phyloP scores from a whole-genome alignment of 2,797 vertebrate species.

The Danio choprae region DNA sequence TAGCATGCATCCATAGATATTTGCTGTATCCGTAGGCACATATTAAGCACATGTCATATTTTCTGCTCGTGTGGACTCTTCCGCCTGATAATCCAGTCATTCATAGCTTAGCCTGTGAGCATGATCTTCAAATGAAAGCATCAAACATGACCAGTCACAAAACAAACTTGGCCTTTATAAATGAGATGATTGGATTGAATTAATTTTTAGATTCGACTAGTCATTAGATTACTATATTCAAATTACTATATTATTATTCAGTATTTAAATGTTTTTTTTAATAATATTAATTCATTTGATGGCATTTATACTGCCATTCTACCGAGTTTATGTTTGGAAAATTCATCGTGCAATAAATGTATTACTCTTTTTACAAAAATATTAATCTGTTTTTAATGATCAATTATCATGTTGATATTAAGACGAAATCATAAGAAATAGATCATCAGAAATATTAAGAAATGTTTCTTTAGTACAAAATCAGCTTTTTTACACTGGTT shows the following conservation, averaged over 20 bases:
- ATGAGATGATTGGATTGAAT: neutral
- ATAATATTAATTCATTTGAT: no score
- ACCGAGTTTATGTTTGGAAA: no score
- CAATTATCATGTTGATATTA: no score
- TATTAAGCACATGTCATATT: constrained; percentile 1
- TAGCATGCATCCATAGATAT: neutral
- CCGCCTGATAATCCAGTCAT: constrained; percentile 36
- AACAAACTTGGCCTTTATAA: neutral
- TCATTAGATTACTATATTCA: neutral
- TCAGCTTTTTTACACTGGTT: no score
- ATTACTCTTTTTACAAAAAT: no score
- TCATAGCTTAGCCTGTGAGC: neutral
- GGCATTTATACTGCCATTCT: no score
- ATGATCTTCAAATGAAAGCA: constrained; percentile 20
- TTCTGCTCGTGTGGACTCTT: constrained; percentile 25
- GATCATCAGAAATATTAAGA: no score
- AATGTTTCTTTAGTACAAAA: no score
- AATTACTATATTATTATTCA: neutral
- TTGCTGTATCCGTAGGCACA: neutral
- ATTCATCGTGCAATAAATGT: no score
- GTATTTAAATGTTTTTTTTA: neutral
- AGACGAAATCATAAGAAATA: no score
- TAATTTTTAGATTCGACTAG: neutral
- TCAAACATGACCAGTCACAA: neutral
- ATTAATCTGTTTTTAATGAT: no score